A percentile compares a stretch with the other conserved stretches of the same genome.
Conservation (phyloP, 1,140 invertebrate species). For the Panonychus citri region DNA sequence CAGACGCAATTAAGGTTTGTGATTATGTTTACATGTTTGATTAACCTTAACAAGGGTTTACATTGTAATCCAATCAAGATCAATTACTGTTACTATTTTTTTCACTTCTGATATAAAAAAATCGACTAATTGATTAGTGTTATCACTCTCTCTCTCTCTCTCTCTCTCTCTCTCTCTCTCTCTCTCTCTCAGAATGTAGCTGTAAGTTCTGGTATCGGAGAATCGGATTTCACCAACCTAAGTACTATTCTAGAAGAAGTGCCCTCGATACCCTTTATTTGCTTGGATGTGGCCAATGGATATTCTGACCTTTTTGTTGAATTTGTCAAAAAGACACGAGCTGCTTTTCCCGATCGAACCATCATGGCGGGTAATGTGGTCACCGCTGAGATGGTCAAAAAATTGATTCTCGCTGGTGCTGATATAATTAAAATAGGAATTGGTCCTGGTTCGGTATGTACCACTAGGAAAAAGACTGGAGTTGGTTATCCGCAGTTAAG, state of each 20-base stretch:
- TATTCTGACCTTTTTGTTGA: conserved; percentile 86
- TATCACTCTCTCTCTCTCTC: too few species aligned
- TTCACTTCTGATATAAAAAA: conserved; percentile 1
- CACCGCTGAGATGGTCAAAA: conserved; percentile 90
- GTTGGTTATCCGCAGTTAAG: conserved; percentile 88
- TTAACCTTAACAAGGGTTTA: too few species aligned
- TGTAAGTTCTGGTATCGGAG: conserved; percentile 55
- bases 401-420: conserved; percentile 72
- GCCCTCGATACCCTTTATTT: conserved; percentile 49
- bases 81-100: too few species aligned
- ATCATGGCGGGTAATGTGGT: conserved; percentile 93
- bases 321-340: conserved; percentile 55
- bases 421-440: conserved; percentile 74
- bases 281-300: conserved; percentile 84
- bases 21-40: neutral
- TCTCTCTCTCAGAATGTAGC: conserved; percentile 38
- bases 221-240: conserved; percentile 55
- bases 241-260: conserved; percentile 38
- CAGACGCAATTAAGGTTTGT: conserved; percentile 34
- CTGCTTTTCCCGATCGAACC: conserved; percentile 53
- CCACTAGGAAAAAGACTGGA: conserved; percentile 77
- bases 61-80: too few species aligned
- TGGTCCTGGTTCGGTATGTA: conserved; percentile 81
- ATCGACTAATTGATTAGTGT: too few species aligned
- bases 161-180: too few species aligned